A percentile compares a stretch with the other conserved stretches of the same genome.
Conservation (phyloP, 2,888 invertebrate species). For the Lysandra coridon region DNA sequence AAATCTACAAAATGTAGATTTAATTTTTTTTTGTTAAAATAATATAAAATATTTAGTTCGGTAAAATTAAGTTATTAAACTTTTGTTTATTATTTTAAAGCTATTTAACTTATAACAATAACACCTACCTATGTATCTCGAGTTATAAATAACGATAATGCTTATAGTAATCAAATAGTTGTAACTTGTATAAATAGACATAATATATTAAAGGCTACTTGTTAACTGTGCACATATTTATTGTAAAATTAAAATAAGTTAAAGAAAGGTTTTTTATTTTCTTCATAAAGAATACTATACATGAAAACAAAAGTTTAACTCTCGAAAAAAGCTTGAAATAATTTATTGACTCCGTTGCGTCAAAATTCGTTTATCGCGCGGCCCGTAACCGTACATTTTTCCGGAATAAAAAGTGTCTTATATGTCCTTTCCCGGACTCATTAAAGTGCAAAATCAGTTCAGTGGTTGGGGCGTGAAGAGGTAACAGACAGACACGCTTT, state of each 20-base stretch:
- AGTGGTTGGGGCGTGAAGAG: too few species aligned
- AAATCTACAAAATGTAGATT: too few species aligned
- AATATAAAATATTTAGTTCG: neutral
- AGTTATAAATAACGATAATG: neutral
- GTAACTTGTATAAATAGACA: slow-evolving; percentile 53
- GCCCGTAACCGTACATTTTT: too few species aligned
- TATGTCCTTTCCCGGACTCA: too few species aligned
- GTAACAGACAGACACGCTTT: too few species aligned
- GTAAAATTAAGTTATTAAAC: neutral
- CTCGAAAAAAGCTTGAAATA: neutral
- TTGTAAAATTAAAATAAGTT: slow-evolving; percentile 59
- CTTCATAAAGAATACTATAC: slow-evolving; percentile 28
- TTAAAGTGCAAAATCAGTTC: too few species aligned
- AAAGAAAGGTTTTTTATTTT: slow-evolving; percentile 47
- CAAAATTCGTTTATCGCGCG: too few species aligned
- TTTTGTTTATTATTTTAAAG: neutral
- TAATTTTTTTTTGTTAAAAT: neutral
- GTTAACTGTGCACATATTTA: slow-evolving; percentile 78
- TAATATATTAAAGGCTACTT: slow-evolving; percentile 67
- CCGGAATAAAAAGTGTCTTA: too few species aligned
- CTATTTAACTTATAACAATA: neutral
- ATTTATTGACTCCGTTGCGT: too few species aligned
- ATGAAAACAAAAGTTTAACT: neutral
- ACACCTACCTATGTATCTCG: neutral
- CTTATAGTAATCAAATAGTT: slow-evolving; percentile 10